Percentiles rank a stretch among this genome's conserved stretches.
These are phyloP conservation scores for Tortrix viridana DNA, from an alignment of 2,888 invertebrate genomes.

Conservation along the genomic window DNA sequence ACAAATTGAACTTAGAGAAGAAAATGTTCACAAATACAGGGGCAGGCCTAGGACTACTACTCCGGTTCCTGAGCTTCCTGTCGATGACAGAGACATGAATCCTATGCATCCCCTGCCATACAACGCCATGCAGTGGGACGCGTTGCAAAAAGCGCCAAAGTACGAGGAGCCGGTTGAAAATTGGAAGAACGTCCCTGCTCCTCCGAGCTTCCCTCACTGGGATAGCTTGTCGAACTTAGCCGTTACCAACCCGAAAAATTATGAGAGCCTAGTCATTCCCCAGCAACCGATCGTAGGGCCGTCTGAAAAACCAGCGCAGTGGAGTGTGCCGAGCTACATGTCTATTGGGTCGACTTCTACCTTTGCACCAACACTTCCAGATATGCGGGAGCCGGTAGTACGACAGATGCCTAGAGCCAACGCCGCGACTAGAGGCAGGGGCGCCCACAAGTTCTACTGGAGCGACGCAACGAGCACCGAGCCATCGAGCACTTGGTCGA, in stretches of 20 bases:
- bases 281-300: slow-evolving; percentile 17
- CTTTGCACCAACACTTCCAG: neutral
- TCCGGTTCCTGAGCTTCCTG: slow-evolving; percentile 40
- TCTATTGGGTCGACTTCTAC: slow-evolving; percentile 5
- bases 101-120: slow-evolving; percentile 26
- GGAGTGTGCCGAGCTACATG: slow-evolving; percentile 4
- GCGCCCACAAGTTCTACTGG: slow-evolving; percentile 53
- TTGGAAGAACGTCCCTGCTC: slow-evolving; percentile 36
- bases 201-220: slow-evolving; percentile 38
- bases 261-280: slow-evolving; percentile 7
- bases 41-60: slow-evolving; percentile 46
- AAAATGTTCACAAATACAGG: slow-evolving; percentile 55
- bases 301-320: slow-evolving; percentile 6
- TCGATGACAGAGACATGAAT: slow-evolving; percentile 23
- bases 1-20: slow-evolving; percentile 55
- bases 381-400: slow-evolving; percentile 24
- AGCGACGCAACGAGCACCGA: slow-evolving; percentile 41
- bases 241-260: slow-evolving; percentile 12
- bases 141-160: slow-evolving; percentile 21
- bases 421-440: slow-evolving; percentile 43
- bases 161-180: slow-evolving; percentile 23
- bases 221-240: slow-evolving; percentile 14
- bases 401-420: slow-evolving; percentile 19
- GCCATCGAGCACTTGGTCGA: slow-evolving; percentile 11
- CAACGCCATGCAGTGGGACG: slow-evolving; percentile 24